These are phyloP conservation scores for Muscicapa adusta DNA, from an alignment of 2,113 vertebrate species.

Conservation along the genomic window DNA sequence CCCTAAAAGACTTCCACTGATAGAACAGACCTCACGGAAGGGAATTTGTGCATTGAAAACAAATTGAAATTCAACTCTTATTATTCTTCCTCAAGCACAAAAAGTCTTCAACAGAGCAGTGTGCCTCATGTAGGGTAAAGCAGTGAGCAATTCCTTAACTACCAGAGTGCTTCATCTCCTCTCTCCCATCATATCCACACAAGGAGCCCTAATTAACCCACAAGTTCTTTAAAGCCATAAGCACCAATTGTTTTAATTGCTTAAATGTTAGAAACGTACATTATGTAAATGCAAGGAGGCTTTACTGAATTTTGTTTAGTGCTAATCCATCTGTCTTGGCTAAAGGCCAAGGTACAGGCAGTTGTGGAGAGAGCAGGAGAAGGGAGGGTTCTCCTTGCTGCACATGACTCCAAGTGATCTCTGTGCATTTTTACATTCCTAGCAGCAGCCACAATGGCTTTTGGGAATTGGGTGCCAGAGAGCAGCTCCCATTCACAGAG, in stretches of 20 bases:
- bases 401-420: neutral
- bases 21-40: neutral
- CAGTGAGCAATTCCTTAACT: neutral
- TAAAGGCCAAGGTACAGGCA: neutral
- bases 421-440: neutral
- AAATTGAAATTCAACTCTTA: neutral
- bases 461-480: neutral
- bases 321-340: constrained; percentile 55
- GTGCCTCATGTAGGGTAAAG: neutral
- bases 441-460: neutral
- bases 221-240: constrained; percentile 18
- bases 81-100: neutral
- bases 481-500: neutral
- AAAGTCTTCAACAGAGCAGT: neutral
- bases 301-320: neutral
- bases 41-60: neutral
- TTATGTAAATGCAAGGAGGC: constrained; percentile 19
- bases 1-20: neutral
- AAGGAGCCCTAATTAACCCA: constrained; percentile 35
- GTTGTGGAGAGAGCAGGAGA: neutral
- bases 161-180: neutral
- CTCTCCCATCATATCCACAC: neutral
- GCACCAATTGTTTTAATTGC: constrained; percentile 17
- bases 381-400: neutral
- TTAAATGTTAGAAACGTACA: neutral